Evolutionary conservation across 1,140 invertebrate species (phyloP), one percentile per base, ranked within the genome.

Genomic region (Paralvinella palmiformis): DNA sequence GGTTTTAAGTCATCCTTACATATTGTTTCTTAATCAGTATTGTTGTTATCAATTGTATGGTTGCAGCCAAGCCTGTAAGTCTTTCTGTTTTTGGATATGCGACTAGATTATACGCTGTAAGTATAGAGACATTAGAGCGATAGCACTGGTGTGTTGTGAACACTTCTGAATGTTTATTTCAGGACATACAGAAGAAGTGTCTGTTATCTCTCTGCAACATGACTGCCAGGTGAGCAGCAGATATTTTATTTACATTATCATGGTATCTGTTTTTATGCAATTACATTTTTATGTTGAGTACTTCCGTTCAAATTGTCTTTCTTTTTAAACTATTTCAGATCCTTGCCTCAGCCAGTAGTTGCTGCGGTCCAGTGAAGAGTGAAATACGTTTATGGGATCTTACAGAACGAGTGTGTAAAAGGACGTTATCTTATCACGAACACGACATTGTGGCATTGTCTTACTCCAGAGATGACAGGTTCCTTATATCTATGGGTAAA

Each of bases 171-270:
- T n/a, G n/a, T n/a, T n/a, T n/a, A n/a, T n/a, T n/a, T 13, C 57
- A 76, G 78, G 78, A 50, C 79, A 81, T 66, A 64, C 66, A 45
- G 77, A 80, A 63, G 78, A 81, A 65, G 72, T 81, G 10, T 79
- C 78, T 0, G 74, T 72, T 20, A 5, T 81, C 32, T 72, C 77
- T 27, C 65, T 81, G 60, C 77, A 76, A 62, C 72, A 75, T 70
- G 78, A 80, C 61, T 72, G 5, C 45, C 45, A 48, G 1, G 45
- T 48, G 45, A 17, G n/a, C 37, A 44, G 13, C 37, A 1, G 13
- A 44, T 44, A 15, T 44, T 15, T n/a, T 44, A 15, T n/a, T 15
- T n/a, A 44, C n/a, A 13, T 44, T 44, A 44, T 44, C n/a, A 15
- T 15, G 13, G 13, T 13, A 13, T 44, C 0, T 44, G 13, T 15